Evolutionary conservation across 2,113 vertebrate genomes (phyloP).

Genomic region (Spizaetus ornatus): DNA sequence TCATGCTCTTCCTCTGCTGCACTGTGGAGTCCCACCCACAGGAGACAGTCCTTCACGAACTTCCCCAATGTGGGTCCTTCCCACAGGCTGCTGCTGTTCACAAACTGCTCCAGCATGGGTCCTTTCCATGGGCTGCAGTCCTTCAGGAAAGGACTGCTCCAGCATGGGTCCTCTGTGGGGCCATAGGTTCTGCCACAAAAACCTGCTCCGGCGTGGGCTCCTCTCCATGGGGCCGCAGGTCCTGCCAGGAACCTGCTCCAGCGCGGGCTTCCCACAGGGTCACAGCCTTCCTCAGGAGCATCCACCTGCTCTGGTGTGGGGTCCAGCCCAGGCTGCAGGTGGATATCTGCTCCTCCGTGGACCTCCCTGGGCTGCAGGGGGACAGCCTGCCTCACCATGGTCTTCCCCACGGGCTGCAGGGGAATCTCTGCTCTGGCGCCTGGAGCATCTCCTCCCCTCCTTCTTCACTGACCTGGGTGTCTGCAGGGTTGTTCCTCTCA

Average conservation of each 20-base stretch:
- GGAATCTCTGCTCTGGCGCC: background rate
- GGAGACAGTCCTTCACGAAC: background rate
- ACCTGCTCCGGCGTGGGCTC: too few species aligned
- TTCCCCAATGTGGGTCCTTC: background rate
- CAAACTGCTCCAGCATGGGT: background rate
- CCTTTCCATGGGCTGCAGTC: too few species aligned
- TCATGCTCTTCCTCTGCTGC: background rate
- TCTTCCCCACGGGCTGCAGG: background rate
- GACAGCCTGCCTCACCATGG: background rate
- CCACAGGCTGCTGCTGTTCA: background rate
- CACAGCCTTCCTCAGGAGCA: too few species aligned
- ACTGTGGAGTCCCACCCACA: too few species aligned
- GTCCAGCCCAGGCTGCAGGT: background rate
- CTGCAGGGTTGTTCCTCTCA: background rate
- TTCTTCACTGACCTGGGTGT: background rate
- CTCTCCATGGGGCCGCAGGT: too few species aligned
- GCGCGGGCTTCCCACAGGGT: too few species aligned
- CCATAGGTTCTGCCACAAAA: too few species aligned
- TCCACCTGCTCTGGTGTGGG: too few species aligned
- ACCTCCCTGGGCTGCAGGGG: background rate
- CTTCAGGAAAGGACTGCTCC: background rate
- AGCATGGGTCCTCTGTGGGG: too few species aligned
- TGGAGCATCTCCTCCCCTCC: too few species aligned
- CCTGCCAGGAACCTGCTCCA: too few species aligned
- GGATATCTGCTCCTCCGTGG: background rate